Evolutionary conservation across 2,888 invertebrate species (phyloP).

Genomic region (Drosophila siamana): DNA sequence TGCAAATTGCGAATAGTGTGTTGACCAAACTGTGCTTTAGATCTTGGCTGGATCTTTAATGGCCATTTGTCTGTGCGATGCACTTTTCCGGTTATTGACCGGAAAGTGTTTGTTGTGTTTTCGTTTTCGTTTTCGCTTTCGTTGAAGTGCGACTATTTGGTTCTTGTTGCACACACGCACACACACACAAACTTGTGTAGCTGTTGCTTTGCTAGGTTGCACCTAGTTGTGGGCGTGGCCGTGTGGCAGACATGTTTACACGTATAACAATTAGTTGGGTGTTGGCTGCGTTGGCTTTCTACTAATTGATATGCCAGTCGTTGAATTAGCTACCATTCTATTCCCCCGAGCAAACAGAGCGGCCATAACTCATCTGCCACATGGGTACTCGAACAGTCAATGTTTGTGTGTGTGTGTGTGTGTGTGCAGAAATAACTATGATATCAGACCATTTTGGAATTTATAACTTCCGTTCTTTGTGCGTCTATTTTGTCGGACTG

Average conservation of each 20-base stretch:
- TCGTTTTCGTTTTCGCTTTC: slow-evolving; percentile 24
- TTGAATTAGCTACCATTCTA: slow-evolving; percentile 34
- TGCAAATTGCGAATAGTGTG: background rate
- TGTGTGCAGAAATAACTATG: slow-evolving; percentile 61
- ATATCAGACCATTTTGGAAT: slow-evolving; percentile 68
- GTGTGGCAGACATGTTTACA: background rate
- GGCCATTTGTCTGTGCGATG: slow-evolving; percentile 50
- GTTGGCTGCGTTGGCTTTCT: slow-evolving; percentile 75
- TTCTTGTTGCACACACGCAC: slow-evolving; percentile 7
- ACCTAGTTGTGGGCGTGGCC: slow-evolving; percentile 56
- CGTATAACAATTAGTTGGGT: slow-evolving; percentile 56
- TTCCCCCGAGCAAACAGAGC: slow-evolving; percentile 44
- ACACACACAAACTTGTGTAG: too few relatives aligned
- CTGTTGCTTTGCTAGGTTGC: slow-evolving; percentile 21
- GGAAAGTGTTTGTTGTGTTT: slow-evolving; percentile 51
- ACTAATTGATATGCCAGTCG: slow-evolving; percentile 76
- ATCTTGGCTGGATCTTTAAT: slow-evolving; percentile 34
- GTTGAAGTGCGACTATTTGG: slow-evolving; percentile 10
- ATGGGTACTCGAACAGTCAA: background rate
- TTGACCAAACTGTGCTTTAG: background rate
- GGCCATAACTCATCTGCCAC: slow-evolving; percentile 57
- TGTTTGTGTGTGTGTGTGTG: background rate
- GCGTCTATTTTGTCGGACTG: too few relatives aligned
- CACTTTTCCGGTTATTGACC: slow-evolving; percentile 76
- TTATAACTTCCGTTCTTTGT: slow-evolving; percentile 70